Percentiles rank a stretch among this genome's conserved stretches.
Evolutionary conservation across 2,113 vertebrate species (phyloP).

Genomic region (Crypturellus undulatus): DNA sequence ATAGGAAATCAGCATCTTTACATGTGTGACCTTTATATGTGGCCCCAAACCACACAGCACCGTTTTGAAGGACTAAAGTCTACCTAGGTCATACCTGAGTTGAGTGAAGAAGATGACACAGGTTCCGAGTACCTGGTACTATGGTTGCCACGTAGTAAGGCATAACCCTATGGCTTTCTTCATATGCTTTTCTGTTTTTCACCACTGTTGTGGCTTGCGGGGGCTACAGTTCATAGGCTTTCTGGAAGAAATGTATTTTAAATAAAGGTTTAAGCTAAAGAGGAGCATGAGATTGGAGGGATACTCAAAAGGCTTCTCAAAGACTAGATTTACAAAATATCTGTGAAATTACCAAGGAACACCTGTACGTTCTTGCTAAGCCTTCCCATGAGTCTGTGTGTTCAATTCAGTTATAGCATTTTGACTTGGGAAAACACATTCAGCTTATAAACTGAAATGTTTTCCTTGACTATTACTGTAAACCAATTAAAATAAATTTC

Average conservation of each 20-base stretch:
- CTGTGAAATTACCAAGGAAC: background rate
- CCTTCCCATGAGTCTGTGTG: background rate
- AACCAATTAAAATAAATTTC: background rate
- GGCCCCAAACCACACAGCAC: background rate
- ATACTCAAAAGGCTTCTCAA: background rate
- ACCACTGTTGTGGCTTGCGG: background rate
- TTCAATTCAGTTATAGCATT: background rate
- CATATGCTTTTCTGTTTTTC: background rate
- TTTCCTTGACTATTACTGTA: background rate
- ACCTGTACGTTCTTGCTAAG: background rate
- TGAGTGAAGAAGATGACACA: background rate
- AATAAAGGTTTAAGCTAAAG: background rate
- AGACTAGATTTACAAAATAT: background rate
- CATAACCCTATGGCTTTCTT: background rate
- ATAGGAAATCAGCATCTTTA: conserved; percentile 15
- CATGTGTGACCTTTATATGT: background rate
- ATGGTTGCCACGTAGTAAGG: fast-evolving
- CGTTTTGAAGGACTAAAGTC: conserved; percentile 2
- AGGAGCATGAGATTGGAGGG: background rate
- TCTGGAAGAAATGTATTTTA: background rate
- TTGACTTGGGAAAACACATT: background rate
- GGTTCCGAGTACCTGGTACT: background rate
- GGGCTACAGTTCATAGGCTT: background rate
- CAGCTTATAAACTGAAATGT: background rate
- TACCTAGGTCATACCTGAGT: background rate